Conservation (phyloP, 2,888 invertebrate genomes). For the Corbicula japonica region DNA sequence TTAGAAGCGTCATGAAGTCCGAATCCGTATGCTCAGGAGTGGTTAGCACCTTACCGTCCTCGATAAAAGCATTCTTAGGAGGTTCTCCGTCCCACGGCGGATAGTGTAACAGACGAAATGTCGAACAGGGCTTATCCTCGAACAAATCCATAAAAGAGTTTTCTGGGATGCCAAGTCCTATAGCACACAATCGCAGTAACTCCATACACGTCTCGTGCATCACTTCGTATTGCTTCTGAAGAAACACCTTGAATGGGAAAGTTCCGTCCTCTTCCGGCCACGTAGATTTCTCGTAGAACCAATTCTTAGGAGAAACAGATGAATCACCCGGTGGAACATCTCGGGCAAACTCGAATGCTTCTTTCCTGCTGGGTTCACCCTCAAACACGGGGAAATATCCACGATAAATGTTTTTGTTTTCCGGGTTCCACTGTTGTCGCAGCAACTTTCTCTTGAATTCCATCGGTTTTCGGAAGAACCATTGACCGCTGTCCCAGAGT, state of each 20-base stretch:
- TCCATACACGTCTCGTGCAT: constrained; percentile 70
- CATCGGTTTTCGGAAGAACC: constrained; percentile 70
- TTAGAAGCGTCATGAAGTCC: constrained; percentile 68
- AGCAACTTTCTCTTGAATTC: constrained; percentile 64
- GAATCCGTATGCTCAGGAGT: constrained; percentile 74
- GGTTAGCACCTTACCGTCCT: constrained; percentile 62
- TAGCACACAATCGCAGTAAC: constrained; percentile 65
- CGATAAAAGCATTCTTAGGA: constrained; percentile 61
- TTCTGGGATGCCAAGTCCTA: constrained; percentile 71
- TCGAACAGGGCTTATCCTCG: constrained; percentile 68
- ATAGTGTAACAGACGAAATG: constrained; percentile 73
- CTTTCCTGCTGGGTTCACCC: constrained; percentile 72
- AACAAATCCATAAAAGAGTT: constrained; percentile 70
- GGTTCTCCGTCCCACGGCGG: constrained; percentile 66
- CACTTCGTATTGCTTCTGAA: constrained; percentile 63
- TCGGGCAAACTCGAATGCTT: constrained; percentile 73
- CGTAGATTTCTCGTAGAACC: constrained; percentile 70
- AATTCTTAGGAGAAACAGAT: constrained; percentile 54
- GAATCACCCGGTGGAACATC: constrained; percentile 59
- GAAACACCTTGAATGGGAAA: constrained; percentile 63
- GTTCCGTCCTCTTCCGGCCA: constrained; percentile 69
- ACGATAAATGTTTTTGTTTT: constrained; percentile 71
- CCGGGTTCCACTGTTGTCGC: constrained; percentile 72
- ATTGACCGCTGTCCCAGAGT: constrained; percentile 65
- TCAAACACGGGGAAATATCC: constrained; percentile 75